phyloP scores from a whole-genome alignment of 2,113 vertebrate genomes.

The Malurus cyaneus region DNA sequence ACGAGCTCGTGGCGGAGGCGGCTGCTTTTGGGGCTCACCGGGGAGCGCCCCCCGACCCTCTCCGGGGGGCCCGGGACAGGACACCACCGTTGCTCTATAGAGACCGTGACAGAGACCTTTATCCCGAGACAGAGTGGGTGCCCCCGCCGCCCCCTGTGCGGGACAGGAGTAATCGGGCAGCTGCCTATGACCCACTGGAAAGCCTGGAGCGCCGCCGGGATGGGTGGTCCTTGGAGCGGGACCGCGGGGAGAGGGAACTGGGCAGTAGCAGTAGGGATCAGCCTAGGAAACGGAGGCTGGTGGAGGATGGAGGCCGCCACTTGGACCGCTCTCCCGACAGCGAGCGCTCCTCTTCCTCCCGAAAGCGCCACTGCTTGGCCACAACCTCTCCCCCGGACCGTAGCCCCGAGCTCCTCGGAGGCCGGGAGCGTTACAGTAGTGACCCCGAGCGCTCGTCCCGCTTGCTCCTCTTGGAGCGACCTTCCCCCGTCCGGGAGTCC shows the following conservation, averaged over 20 bases:
- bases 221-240: slow-evolving; percentile 93
- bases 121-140: slow-evolving; percentile 88
- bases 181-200: slow-evolving; percentile 89
- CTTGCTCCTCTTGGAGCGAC: slow-evolving; percentile 77
- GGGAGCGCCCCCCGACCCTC: slow-evolving; percentile 81
- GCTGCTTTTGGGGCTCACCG: slow-evolving; percentile 88
- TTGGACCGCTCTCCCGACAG: slow-evolving; percentile 92
- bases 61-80: slow-evolving; percentile 89
- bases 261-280: slow-evolving; percentile 81
- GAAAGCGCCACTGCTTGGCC: slow-evolving; percentile 82
- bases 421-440: slow-evolving; percentile 87
- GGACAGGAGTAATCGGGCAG: slow-evolving; percentile 79
- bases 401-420: slow-evolving; percentile 88
- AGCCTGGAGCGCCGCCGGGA: slow-evolving; percentile 91
- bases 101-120: slow-evolving; percentile 92
- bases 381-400: slow-evolving; percentile 85
- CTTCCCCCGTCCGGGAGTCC: slow-evolving; percentile 82
- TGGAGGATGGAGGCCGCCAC: slow-evolving; percentile 87
- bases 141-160: slow-evolving; percentile 85
- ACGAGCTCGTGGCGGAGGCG: slow-evolving; percentile 89
- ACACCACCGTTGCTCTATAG: slow-evolving; percentile 90
- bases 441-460: slow-evolving; percentile 85
- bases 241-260: slow-evolving; percentile 80
- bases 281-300: slow-evolving; percentile 84
- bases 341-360: slow-evolving; percentile 80